Conservation (phyloP, 2,113 vertebrate genomes). For the Capricornis sumatraensis region DNA sequence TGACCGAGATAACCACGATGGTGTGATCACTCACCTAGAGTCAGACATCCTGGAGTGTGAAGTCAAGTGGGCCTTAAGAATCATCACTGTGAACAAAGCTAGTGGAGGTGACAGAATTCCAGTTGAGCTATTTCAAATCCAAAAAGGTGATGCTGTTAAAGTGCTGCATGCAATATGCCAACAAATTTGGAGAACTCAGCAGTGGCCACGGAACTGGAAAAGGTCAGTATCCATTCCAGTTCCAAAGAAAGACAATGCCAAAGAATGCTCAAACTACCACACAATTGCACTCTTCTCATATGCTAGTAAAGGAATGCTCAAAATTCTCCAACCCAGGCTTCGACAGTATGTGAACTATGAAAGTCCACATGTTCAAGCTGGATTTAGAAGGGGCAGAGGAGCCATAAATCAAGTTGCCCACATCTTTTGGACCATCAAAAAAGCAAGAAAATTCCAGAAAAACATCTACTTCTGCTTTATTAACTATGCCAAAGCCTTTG, state of each 20-base stretch:
- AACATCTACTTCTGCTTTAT: neutral
- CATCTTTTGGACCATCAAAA: neutral
- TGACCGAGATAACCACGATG: neutral
- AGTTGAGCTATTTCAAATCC: neutral
- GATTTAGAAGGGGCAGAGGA: neutral
- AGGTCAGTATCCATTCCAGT: neutral
- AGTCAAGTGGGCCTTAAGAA: neutral
- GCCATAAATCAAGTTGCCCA: neutral
- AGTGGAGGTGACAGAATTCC: neutral
- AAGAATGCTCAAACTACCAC: neutral
- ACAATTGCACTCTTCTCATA: neutral
- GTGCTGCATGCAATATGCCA: neutral
- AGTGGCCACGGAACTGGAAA: neutral
- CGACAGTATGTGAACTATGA: neutral
- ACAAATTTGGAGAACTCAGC: neutral
- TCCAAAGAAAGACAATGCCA: neutral
- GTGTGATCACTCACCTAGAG: neutral
- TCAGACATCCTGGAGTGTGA: neutral
- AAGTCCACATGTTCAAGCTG: neutral
- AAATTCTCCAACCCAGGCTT: neutral
- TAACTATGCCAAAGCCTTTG: neutral
- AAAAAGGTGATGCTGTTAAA: neutral
- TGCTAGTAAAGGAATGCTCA: neutral
- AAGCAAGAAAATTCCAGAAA: neutral
- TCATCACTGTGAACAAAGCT: neutral